Evolutionary conservation across 1,140 invertebrate species (phyloP), one percentile per base, ranked within the genome.

Genomic region (Drosophila subpulchrella): DNA sequence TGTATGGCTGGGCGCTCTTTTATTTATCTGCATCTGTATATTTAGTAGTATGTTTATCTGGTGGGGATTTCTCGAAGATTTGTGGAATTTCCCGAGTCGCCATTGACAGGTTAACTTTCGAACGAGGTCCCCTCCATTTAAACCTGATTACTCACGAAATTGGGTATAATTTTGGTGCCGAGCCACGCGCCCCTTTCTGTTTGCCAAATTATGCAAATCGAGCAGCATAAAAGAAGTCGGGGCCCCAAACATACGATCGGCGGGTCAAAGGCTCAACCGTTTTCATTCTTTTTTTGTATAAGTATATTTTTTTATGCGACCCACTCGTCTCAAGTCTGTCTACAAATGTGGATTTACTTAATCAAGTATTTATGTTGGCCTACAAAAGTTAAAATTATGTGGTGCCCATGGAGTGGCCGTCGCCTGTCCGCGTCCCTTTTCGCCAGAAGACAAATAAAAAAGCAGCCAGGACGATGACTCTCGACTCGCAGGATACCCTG

Each of bases 311-410:
- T 34, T 24, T 50, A 1, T 4, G 48, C 10, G 65, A 24, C 30
- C 55, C 54, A 67, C 48, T 54, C 74, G 78, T 70, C 63, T 76
- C 72, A 70, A 59, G 77, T 79, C 74, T 80, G 76, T 80, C 78
- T 81, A 76, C 78, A 76, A 81, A 81, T 81, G 78, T 81, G 78
- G 78, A 81, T 81, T 81, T 81, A 81, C 78, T 81, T 81, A 81
- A 81, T 81, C 78, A 81, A 81, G 78, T 81, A 76, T 81, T 81
- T 81, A 81, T 81, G 78, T 77, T 81, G 78, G 78, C 78, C 78
- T 81, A 81, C 78, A 81, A 81, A 81, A 81, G 56, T 81, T 81
- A 65, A 76, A 81, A 81, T 81, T 81, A 81, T 81, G 73, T 81
- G 78, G 55, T 78, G 59, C 58, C 75, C 55, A 62, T 63, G 48